Percentiles rank a stretch among this genome's conserved stretches.
phyloP scores from a whole-genome alignment of 2,113 vertebrate species.

The Daboia siamensis region DNA sequence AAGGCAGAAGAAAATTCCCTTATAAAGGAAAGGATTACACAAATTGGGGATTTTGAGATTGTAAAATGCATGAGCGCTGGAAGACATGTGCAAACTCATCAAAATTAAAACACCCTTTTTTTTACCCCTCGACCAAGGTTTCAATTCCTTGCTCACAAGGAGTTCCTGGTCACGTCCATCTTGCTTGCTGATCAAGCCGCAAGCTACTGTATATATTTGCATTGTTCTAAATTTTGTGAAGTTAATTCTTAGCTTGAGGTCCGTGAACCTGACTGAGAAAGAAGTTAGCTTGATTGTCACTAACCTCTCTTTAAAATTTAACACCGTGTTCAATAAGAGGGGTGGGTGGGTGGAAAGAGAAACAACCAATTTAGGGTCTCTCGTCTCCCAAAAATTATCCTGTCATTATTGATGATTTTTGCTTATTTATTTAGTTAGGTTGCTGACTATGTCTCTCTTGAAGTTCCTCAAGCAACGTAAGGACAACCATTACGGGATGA shows the following conservation, averaged over 20 bases:
- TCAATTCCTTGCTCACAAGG: not conserved
- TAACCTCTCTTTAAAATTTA: not conserved
- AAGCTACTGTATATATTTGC: not conserved
- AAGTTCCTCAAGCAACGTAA: too few species aligned
- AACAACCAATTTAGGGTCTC: not conserved
- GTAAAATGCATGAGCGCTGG: not conserved
- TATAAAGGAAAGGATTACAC: not conserved
- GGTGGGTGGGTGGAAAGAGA: not conserved
- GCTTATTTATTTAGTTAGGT: too few species aligned
- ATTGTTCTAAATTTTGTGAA: not conserved
- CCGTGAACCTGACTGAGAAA: not conserved
- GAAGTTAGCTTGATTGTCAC: not conserved
- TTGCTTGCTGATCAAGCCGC: not conserved
- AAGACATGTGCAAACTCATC: not conserved
- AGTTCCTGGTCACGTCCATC: not conserved
- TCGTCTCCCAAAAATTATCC: not conserved
- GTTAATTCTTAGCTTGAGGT: too few species aligned
- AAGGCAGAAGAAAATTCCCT: not conserved
- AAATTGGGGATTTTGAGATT: not conserved
- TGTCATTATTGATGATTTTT: too few species aligned
- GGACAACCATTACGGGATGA: too few species aligned
- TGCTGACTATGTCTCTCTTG: too few species aligned
- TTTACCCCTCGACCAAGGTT: not conserved
- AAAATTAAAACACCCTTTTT: not conserved
- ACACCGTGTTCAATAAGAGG: not conserved